Conservation (phyloP, 1,140 invertebrate genomes). For the Rhynchophorus ferrugineus region DNA sequence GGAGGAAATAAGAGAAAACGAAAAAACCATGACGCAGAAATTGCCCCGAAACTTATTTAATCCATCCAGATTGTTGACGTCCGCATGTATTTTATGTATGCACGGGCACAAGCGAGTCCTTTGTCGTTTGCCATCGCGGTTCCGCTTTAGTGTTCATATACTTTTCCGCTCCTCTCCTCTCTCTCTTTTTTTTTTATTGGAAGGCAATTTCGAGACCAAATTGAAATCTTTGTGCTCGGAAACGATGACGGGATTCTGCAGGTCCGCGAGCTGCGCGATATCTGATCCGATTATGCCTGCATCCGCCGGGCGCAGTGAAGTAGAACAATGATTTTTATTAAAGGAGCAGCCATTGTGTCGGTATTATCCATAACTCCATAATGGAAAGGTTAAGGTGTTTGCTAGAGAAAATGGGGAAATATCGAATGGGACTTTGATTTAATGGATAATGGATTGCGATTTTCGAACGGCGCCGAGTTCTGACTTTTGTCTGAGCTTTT, state of each 20-base stretch:
- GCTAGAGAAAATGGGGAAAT: neutral
- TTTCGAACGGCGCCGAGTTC: no score
- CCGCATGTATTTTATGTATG: neutral
- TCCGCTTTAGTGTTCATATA: conserved; percentile 37
- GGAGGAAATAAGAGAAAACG: no score
- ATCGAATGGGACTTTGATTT: neutral
- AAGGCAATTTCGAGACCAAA: conserved; percentile 42
- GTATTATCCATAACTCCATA: conserved; percentile 7
- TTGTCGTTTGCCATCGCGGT: conserved; percentile 27
- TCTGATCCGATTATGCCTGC: conserved; percentile 41
- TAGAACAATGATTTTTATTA: conserved; percentile 23
- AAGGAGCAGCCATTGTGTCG: conserved; percentile 8
- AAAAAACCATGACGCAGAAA: no score
- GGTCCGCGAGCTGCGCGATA: conserved; percentile 29
- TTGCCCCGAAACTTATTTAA: neutral
- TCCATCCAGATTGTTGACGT: neutral
- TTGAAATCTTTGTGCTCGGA: conserved; percentile 42
- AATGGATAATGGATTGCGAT: neutral
- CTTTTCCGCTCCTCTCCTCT: conserved; percentile 31
- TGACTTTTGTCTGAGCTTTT: no score
- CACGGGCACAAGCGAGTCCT: conserved; percentile 21
- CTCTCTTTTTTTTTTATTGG: conserved; percentile 39
- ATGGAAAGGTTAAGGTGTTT: conserved; percentile 7
- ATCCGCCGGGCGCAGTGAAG: conserved; percentile 14
- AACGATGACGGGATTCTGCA: conserved; percentile 33